These are phyloP conservation scores for Ernsta delagoae DNA, from an alignment of 2,888 invertebrate species.

Conservation along the genomic window DNA sequence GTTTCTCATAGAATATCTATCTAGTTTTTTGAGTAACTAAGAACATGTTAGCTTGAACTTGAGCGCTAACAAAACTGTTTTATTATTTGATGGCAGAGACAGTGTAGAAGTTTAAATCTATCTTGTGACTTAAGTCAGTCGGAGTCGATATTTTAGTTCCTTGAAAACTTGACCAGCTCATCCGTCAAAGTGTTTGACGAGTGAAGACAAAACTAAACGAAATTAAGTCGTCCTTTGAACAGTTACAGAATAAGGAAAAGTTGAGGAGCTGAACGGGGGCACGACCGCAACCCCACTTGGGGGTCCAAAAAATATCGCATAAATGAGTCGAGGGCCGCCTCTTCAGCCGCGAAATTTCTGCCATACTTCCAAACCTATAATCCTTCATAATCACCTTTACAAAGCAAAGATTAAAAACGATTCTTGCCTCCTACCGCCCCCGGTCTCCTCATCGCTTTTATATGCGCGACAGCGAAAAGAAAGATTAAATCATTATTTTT, in stretches of 20 bases:
- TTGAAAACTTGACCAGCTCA: constrained; percentile 52
- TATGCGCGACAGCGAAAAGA: constrained; percentile 84
- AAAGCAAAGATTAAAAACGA: constrained; percentile 86
- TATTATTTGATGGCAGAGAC: too few relatives aligned
- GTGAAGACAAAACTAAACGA: constrained; percentile 69
- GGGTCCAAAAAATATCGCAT: constrained; percentile 78
- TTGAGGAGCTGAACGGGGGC: constrained; percentile 68
- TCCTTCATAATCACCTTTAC: constrained; percentile 86
- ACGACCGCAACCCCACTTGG: constrained; percentile 76
- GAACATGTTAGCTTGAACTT: too few relatives aligned
- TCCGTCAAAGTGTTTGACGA: constrained; percentile 47
- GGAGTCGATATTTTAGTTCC: background rate
- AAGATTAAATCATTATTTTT: constrained; percentile 86
- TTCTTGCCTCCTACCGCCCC: constrained; percentile 72
- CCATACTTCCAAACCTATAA: constrained; percentile 85
- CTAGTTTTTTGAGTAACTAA: too few relatives aligned
- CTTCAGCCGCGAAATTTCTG: constrained; percentile 81
- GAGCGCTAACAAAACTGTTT: too few relatives aligned
- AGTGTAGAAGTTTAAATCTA: background rate
- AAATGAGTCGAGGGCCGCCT: constrained; percentile 73
- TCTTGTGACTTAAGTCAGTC: background rate
- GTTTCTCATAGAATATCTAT: too few relatives aligned
- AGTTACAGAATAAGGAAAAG: constrained; percentile 76
- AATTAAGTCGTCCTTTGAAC: constrained; percentile 79
- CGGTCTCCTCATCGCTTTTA: constrained; percentile 66